These are phyloP conservation scores for Antechinus stuartii DNA, from an alignment of 2,113 vertebrate genomes.

Conservation along the genomic window DNA sequence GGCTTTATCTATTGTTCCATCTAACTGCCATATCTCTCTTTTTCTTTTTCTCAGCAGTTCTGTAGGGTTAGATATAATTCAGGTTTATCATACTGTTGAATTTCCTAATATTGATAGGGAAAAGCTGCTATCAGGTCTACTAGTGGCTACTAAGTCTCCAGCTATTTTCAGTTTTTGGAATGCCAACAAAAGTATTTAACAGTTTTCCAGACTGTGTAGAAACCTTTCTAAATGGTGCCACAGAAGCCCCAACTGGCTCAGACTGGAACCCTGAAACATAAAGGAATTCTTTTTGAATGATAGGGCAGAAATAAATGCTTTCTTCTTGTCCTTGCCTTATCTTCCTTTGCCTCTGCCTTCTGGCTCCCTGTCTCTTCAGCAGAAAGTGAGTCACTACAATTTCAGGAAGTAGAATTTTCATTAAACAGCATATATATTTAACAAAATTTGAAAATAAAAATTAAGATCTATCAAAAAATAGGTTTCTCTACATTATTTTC, in stretches of 20 bases:
- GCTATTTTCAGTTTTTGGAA: neutral
- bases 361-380: neutral
- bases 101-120: neutral
- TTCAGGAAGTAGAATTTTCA: conserved; percentile 36
- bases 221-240: neutral
- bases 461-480: conserved; percentile 33
- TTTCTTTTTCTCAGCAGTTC: neutral
- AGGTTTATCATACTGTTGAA: neutral
- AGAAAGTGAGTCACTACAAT: neutral
- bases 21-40: no score
- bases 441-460: conserved; percentile 48
- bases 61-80: neutral
- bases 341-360: neutral
- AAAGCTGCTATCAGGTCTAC: neutral
- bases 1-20: no score
- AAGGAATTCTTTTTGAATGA: neutral
- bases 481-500: neutral
- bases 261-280: neutral
- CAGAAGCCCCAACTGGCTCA: neutral
- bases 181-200: neutral
- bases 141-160: neutral
- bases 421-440: neutral
- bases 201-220: neutral
- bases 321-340: neutral
- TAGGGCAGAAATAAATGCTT: neutral